These are phyloP conservation scores for Phytoseiulus persimilis DNA, from an alignment of 2,888 invertebrate species.

Conservation along the genomic window DNA sequence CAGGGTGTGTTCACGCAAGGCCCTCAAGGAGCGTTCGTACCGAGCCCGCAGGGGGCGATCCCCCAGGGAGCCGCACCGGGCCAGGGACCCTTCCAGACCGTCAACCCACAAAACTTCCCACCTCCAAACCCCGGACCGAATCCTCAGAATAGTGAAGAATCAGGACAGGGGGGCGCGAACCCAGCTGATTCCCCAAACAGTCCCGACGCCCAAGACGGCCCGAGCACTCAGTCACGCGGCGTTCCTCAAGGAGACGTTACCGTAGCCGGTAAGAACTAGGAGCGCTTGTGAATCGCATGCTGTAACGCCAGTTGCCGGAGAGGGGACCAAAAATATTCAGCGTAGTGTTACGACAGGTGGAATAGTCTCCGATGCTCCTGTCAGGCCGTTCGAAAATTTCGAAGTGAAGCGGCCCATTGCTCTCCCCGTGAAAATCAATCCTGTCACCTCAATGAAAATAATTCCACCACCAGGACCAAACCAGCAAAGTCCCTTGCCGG, in stretches of 20 bases:
- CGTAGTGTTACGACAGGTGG: conserved; percentile 23
- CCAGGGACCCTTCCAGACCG: not conserved
- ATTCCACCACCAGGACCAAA: conserved; percentile 34
- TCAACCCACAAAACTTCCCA: not conserved
- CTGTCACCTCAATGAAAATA: conserved; percentile 8
- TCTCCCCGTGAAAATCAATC: not conserved
- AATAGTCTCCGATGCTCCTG: conserved; percentile 30
- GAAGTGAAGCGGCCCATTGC: conserved; percentile 26
- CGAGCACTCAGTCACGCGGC: not conserved
- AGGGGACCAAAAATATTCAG: not conserved
- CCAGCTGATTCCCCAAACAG: not conserved
- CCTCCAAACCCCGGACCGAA: not conserved
- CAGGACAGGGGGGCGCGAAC: not conserved
- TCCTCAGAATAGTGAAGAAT: not conserved
- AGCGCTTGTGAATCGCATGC: not conserved
- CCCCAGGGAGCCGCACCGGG: not conserved
- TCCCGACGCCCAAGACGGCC: no score
- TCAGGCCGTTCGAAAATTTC: not conserved
- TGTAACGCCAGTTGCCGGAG: not conserved
- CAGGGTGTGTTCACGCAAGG: not conserved
- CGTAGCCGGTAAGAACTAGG: not conserved
- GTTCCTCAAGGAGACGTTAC: not conserved
- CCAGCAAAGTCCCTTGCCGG: not conserved
- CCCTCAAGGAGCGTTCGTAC: not conserved
- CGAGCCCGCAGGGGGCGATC: not conserved